Base-by-base conservation (phyloP, 2,888 invertebrate species). In the Stegana nigrithorax region DNA sequence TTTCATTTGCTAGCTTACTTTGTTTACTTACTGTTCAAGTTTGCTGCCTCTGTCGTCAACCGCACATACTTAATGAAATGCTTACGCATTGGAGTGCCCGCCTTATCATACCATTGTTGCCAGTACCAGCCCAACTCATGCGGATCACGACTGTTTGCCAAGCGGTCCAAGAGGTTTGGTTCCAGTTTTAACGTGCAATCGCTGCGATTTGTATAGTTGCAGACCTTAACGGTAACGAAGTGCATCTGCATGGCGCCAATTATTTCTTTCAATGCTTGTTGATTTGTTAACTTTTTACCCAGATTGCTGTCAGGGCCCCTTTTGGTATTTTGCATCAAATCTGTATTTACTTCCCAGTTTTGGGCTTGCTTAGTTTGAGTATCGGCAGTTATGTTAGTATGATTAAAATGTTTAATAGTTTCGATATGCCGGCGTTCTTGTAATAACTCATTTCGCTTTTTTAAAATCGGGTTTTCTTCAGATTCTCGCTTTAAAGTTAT, bases 31-130 rank as follows among this genome's bases (percentile, higher is more conserved):
- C 91, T 89, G 79, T 93, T 93, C 53, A 92, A 84, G 75, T 87
- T 86, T 0, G 93, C 91, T 2, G 91, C 91, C 82, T 92, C 91
- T 66, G 91, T 90, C 63, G 89, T 88, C 14, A 93, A 78, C 23
- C 87, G 84, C 0, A 92, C 90, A 77, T 93, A 93, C 67, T 89
- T 88, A 14, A 88, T 87, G 79, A 90, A 93, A 75, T 90, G 87
- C 1, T 87, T 82, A 12, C 89, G 87, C 26, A 90, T 88, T 57
- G 88, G 88, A 1, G 91, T 89, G 0, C 92, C 93, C 0, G 91
- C 91, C 14, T 88, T 89, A 65, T 92, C 89, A 69, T 95, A 89
- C 94, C 94, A 96, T 72, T 92, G 89, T 5, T 89, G 83, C 96
- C 96, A 96, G 2, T 90, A 87, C 78, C 93, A 89, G 72, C 90